phyloP scores from a whole-genome alignment of 2,113 vertebrate species.

The Austrofundulus limnaeus region DNA sequence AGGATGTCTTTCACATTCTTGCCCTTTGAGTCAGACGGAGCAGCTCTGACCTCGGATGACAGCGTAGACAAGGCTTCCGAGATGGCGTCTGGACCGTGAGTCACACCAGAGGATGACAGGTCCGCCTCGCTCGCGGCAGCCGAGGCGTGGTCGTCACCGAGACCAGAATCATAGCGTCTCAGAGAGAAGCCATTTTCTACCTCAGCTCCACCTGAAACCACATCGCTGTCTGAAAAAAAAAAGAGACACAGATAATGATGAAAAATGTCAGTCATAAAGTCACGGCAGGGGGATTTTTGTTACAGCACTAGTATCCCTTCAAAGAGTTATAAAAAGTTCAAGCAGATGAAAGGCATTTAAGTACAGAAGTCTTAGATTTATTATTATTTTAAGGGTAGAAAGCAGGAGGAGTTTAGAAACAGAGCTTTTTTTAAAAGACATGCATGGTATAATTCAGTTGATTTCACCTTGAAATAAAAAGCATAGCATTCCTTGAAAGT shows the following conservation, averaged over 20 bases:
- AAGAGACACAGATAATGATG: background rate
- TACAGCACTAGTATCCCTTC: no score
- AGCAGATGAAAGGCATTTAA: background rate
- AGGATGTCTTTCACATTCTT: constrained; percentile 97
- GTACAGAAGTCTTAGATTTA: background rate
- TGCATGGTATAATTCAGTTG: no score
- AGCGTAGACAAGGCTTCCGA: constrained; percentile 90
- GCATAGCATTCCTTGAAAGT: no score
- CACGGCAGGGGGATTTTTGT: background rate
- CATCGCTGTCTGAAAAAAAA: constrained; percentile 61
- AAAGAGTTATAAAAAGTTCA: no score
- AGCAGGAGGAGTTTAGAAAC: no score
- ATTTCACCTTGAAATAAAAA: no score
- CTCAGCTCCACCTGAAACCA: constrained; percentile 53
- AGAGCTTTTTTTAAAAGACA: no score
- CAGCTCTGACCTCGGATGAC: constrained; percentile 88
- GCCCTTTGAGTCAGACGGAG: constrained; percentile 76
- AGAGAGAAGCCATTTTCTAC: constrained; percentile 73
- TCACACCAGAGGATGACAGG: constrained; percentile 42
- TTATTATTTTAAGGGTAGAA: background rate
- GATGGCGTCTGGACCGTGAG: constrained; percentile 88
- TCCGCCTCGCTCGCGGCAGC: constrained; percentile 51
- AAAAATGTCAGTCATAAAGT: background rate
- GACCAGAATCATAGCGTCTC: constrained; percentile 83
- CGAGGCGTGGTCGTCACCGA: constrained; percentile 82